Conservation (phyloP, 2,888 invertebrate species). For the Dryobotodes eremita region DNA sequence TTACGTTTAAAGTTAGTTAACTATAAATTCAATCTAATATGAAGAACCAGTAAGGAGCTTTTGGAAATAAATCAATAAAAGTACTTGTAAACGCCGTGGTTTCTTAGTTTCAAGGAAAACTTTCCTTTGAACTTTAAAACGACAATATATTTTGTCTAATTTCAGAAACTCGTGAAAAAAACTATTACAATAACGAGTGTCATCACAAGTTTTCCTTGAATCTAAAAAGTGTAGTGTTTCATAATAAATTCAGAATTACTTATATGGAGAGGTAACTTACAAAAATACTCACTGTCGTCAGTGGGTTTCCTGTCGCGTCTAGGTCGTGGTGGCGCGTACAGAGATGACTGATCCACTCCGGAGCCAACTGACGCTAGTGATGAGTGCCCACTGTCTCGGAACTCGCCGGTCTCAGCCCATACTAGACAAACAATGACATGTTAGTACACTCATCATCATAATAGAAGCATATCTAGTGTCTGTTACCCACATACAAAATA, state of each 20-base stretch:
- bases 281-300: slow-evolving; percentile 91
- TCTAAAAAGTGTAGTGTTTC: slow-evolving; percentile 9
- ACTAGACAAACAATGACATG: slow-evolving; percentile 91
- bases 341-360: slow-evolving; percentile 92
- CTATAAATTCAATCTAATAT: neutral
- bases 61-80: neutral
- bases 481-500: neutral
- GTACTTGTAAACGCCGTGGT: neutral
- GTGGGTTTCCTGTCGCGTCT: slow-evolving; percentile 93
- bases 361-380: slow-evolving; percentile 91
- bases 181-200: neutral
- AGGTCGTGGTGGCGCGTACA: slow-evolving; percentile 93
- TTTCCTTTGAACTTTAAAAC: neutral
- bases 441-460: slow-evolving; percentile 5
- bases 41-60: neutral
- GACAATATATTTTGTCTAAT: neutral
- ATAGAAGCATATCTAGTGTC: neutral
- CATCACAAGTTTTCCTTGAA: slow-evolving; percentile 9
- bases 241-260: slow-evolving; percentile 22
- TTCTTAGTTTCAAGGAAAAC: slow-evolving; percentile 4
- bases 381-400: slow-evolving; percentile 95
- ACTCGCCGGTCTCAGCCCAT: slow-evolving; percentile 97
- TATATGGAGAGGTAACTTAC: slow-evolving; percentile 48
- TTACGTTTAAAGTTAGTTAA: neutral
- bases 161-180: neutral